Evolutionary conservation across 64 coral and sea anemone genomes (phyloP).

Genomic region (Anthopleura sola): DNA sequence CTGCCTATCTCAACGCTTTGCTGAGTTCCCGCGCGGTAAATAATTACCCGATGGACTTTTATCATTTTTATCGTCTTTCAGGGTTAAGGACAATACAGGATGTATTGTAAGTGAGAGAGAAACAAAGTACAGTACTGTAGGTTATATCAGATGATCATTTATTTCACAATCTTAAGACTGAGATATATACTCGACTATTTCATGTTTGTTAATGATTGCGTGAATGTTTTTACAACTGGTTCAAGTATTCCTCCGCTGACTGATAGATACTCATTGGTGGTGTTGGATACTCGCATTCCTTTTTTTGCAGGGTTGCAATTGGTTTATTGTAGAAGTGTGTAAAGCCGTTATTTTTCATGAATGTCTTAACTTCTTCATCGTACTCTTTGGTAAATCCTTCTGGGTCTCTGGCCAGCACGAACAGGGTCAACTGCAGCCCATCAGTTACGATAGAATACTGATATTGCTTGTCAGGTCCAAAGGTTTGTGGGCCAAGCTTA

Average conservation of each 20-base stretch:
- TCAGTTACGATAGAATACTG: conserved; percentile 53
- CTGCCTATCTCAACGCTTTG: too few species aligned
- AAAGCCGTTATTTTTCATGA: conserved; percentile 34
- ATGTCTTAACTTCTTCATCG: conserved; percentile 42
- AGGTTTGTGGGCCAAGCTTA: conserved; percentile 32
- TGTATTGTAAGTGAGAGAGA: too few species aligned
- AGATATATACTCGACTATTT: too few species aligned
- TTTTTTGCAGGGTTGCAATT: conserved; percentile 13
- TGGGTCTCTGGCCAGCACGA: conserved; percentile 47
- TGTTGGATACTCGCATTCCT: conserved; percentile 27
- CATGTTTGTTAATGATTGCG: background rate
- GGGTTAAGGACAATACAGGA: too few species aligned
- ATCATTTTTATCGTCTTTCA: too few species aligned
- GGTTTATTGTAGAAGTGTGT: conserved; percentile 42
- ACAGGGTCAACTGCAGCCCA: background rate
- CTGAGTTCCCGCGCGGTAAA: too few species aligned
- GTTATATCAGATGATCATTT: too few species aligned
- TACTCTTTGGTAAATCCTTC: conserved; percentile 21
- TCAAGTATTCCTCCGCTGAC: conserved; percentile 19
- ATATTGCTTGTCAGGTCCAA: conserved; percentile 18
- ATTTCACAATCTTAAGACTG: too few species aligned
- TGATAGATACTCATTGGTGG: background rate
- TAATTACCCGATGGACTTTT: too few species aligned
- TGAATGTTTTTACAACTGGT: background rate
- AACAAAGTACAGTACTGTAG: too few species aligned